phyloP scores from a whole-genome alignment of 2,888 invertebrate species.

The Acholoe squamosa region DNA sequence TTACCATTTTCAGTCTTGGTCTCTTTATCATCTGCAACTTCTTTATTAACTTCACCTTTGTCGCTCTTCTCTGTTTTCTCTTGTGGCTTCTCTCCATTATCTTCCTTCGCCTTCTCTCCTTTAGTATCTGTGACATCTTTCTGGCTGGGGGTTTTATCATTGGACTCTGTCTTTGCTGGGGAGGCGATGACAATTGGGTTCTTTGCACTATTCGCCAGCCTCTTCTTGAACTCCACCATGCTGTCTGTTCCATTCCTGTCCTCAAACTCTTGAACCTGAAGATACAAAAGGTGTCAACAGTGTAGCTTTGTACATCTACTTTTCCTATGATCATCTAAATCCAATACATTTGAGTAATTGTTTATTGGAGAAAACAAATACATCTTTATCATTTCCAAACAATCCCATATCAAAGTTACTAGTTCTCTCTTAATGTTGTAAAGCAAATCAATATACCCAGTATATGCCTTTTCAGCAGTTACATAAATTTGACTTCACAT shows the following conservation, averaged over 20 bases:
- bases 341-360: no score
- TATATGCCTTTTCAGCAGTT: no score
- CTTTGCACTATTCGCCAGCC: not conserved
- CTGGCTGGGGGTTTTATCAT: not conserved
- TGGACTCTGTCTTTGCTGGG: not conserved
- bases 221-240: conserved; percentile 68
- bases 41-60: conserved; percentile 8
- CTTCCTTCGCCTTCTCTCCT: conserved; percentile 2
- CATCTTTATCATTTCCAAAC: no score
- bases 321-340: no score
- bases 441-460: no score
- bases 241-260: conserved; percentile 69
- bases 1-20: conserved; percentile 23
- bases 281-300: not conserved
- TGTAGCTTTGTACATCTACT: no score
- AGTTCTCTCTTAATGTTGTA: no score
- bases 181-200: not conserved
- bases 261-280: conserved; percentile 72
- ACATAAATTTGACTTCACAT: no score
- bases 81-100: not conserved
- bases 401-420: no score
- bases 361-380: no score
- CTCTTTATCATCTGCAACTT: conserved; percentile 14
- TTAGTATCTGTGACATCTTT: not conserved
- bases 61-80: conserved; percentile 2